Evolutionary conservation across 2,888 invertebrate genomes (phyloP).

Genomic region (Hetaerina titia): DNA sequence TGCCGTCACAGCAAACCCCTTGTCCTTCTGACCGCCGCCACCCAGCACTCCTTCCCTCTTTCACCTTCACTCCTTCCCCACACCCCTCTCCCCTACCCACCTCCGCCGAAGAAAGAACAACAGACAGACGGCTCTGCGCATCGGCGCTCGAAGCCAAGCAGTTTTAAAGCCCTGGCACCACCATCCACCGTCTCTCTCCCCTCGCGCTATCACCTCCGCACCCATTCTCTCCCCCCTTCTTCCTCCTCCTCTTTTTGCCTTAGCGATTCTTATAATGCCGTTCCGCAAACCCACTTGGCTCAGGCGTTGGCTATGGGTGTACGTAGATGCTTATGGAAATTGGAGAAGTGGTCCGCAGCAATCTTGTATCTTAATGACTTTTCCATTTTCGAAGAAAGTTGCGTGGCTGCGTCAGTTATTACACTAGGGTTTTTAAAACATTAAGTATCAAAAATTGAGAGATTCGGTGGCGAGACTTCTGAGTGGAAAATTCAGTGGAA

Average conservation of each 20-base stretch:
- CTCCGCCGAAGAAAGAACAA: constrained; percentile 21
- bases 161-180: constrained; percentile 2
- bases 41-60: neutral
- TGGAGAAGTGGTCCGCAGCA: too few relatives aligned
- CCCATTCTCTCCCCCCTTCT: neutral
- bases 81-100: neutral
- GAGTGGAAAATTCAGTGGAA: too few relatives aligned
- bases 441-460: too few relatives aligned
- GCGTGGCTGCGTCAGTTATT: too few relatives aligned
- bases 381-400: too few relatives aligned
- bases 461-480: too few relatives aligned
- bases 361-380: too few relatives aligned
- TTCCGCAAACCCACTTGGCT: neutral
- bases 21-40: neutral
- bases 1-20: constrained; percentile 31
- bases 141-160: constrained; percentile 32
- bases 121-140: constrained; percentile 42
- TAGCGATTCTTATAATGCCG: neutral
- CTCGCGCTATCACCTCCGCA: neutral
- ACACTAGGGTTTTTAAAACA: too few relatives aligned
- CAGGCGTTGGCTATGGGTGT: neutral
- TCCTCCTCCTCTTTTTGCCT: neutral
- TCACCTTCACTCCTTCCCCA: neutral
- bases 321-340: too few relatives aligned
- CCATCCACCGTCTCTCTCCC: neutral